phyloP scores from a whole-genome alignment of 92 coral and sea anemone species.

The Hydrozoanthus gracilis region DNA sequence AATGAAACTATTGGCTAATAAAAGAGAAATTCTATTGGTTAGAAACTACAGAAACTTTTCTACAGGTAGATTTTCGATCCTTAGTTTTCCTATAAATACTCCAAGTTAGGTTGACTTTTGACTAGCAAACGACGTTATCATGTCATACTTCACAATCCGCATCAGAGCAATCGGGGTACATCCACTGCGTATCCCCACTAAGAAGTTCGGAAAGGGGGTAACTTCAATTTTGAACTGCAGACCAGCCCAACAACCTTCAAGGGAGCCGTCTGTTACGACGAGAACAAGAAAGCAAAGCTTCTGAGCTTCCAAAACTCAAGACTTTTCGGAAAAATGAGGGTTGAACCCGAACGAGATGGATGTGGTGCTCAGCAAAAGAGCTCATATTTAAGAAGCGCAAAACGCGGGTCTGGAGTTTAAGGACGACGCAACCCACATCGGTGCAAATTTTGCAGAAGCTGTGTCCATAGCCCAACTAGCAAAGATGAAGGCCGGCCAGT shows the following conservation, averaged over 20 bases:
- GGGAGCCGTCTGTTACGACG: not conserved
- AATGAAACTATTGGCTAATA: not conserved
- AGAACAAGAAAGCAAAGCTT: not conserved
- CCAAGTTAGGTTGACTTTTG: not conserved
- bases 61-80: not conserved
- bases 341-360: not conserved
- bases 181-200: not conserved
- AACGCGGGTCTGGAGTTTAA: not conserved
- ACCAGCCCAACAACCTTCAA: not conserved
- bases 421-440: not conserved
- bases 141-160: not conserved
- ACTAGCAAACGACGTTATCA: not conserved
- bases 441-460: not conserved
- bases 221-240: not conserved
- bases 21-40: not conserved
- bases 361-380: not conserved
- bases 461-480: not conserved
- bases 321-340: slow-evolving; percentile 1
- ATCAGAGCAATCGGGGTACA: not conserved
- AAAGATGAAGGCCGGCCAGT: slow-evolving; percentile 2
- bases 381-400: not conserved
- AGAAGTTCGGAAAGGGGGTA: not conserved
- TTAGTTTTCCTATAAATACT: not conserved
- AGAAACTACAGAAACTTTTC: not conserved
- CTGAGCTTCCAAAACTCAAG: not conserved